Evolutionary conservation across 2,888 invertebrate species (phyloP).

Genomic region (Oscheius sp.): DNA sequence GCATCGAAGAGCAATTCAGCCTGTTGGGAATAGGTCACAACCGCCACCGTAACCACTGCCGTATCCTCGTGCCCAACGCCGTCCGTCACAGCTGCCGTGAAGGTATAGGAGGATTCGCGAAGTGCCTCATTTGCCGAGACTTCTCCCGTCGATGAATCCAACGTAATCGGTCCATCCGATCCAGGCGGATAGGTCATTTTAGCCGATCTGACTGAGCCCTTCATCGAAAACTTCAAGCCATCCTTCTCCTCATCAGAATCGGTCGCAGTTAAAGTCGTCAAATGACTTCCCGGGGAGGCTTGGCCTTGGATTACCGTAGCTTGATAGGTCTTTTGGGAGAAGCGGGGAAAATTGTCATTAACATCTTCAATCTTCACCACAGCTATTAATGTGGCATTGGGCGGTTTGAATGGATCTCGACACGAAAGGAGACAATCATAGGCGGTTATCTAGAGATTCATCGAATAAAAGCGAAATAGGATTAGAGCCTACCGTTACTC

Average conservation of each 20-base stretch:
- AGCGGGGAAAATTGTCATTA: slow-evolving; percentile 61
- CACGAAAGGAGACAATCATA: slow-evolving; percentile 51
- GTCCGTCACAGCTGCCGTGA: slow-evolving; percentile 46
- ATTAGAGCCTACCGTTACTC: slow-evolving; percentile 36
- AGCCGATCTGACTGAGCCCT: slow-evolving; percentile 38
- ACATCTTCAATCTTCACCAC: slow-evolving; percentile 48
- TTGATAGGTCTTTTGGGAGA: slow-evolving; percentile 41
- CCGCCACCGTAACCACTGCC: slow-evolving; percentile 42
- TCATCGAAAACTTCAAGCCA: slow-evolving; percentile 41
- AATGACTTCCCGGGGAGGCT: slow-evolving; percentile 40
- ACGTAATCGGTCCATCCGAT: slow-evolving; percentile 35
- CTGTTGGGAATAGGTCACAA: slow-evolving; percentile 52
- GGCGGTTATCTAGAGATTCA: slow-evolving; percentile 39
- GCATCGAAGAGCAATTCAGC: slow-evolving; percentile 52
- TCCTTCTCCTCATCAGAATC: slow-evolving; percentile 46
- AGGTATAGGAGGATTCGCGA: slow-evolving; percentile 41
- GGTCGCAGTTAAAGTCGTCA: slow-evolving; percentile 41
- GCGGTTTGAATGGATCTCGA: slow-evolving; percentile 47
- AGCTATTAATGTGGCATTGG: slow-evolving; percentile 42
- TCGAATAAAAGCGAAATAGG: not conserved
- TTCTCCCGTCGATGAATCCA: slow-evolving; percentile 42
- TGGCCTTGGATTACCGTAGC: slow-evolving; percentile 50
- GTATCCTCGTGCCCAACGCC: slow-evolving; percentile 50
- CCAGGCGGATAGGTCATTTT: slow-evolving; percentile 33
- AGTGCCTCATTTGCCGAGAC: slow-evolving; percentile 41